Evolutionary conservation across 92 coral and sea anemone genomes (phyloP).

Genomic region (Metridium senile): DNA sequence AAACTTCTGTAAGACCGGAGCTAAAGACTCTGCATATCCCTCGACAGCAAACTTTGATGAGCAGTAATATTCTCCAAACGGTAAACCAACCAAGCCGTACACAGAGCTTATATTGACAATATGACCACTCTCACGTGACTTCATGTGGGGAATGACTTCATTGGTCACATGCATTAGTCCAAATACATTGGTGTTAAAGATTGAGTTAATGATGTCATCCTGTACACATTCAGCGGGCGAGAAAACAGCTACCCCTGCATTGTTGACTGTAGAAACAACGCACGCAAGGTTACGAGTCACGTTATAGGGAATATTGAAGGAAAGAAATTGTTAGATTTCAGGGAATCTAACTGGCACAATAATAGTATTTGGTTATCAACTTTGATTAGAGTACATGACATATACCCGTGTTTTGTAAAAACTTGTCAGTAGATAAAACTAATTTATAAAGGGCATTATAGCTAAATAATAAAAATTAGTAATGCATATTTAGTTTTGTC

Average conservation of each 20-base stretch:
- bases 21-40: slow-evolving; percentile 78
- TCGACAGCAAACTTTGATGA: slow-evolving; percentile 88
- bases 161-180: slow-evolving; percentile 81
- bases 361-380: too few species aligned
- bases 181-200: slow-evolving; percentile 80
- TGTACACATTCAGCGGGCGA: slow-evolving; percentile 70
- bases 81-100: slow-evolving; percentile 67
- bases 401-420: too few species aligned
- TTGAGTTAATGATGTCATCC: slow-evolving; percentile 48
- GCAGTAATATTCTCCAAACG: slow-evolving; percentile 64
- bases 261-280: slow-evolving; percentile 61
- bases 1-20: slow-evolving; percentile 66
- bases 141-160: slow-evolving; percentile 82
- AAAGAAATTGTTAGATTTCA: not conserved
- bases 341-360: too few species aligned
- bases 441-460: too few species aligned
- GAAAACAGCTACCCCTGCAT: slow-evolving; percentile 76
- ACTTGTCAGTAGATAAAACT: too few species aligned
- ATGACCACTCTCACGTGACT: slow-evolving; percentile 71
- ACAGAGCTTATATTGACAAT: slow-evolving; percentile 73
- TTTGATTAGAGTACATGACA: too few species aligned
- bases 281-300: not conserved
- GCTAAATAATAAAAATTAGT: too few species aligned
- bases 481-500: too few species aligned
- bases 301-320: not conserved